Evolutionary conservation across 2,113 vertebrate species (phyloP), one percentile per base, ranked within the genome.

Genomic region (Serilophus lunatus): DNA sequence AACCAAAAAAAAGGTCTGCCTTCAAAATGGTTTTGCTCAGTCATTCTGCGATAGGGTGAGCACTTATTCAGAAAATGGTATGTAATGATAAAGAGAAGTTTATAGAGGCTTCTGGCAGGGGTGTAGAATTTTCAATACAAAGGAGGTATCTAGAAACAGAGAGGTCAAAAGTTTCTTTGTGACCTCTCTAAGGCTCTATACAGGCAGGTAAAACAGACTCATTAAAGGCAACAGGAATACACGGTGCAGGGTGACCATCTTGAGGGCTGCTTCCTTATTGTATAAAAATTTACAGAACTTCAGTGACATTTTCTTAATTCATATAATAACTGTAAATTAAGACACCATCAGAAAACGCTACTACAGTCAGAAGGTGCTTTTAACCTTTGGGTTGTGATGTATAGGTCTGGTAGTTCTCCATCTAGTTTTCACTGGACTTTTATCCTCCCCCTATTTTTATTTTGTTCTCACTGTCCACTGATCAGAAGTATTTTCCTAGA

Each of bases 211-310:
- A 38, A 75, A 36, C 14, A 82, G 47, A 22, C 13, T 13, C 42
- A 14, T 51, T n/a, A 31, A 60, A n/a, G 61, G 22, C 33, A 72
- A 16, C 28, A 83, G 25, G 20, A 33, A 8, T 5, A 10, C 0
- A 0, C 29, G n/a, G n/a, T 75, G 38, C 36, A 24, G 59, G 40
- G 57, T 60, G 44, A 13, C 9, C 0, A 0, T 60, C 22, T 72
- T 0, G 0, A 56, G 35, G 26, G 28, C 47, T 90, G 38, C 35
- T 70, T 79, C 10, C 9, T 71, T 64, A 65, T 12, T 54, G 36
- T 68, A 10, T 74, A 83, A 81, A 95, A 81, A 64, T 31, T 18
- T 75, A 51, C 13, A 66, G 18, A 70, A 38, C 9, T 81, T 84
- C 19, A 53, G 12, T 31, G 24, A 24, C 75, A 4, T 69, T 89